phyloP scores from a whole-genome alignment of 2,113 vertebrate species.

The Stictonetta naevosa region DNA sequence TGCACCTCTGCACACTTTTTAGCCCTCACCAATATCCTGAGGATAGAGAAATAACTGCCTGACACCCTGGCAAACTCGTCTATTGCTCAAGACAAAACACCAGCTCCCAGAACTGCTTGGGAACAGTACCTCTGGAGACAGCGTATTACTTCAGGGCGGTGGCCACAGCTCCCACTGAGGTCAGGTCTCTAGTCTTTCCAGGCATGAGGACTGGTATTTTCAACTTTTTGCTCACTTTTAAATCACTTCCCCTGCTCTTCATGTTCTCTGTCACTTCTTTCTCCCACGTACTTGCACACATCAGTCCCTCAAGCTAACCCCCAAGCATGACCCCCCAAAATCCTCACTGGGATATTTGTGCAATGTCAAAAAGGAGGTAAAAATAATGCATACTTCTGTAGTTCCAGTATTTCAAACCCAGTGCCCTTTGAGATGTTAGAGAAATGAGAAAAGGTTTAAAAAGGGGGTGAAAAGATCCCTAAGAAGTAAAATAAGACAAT shows the following conservation, averaged over 20 bases:
- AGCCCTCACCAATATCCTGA: neutral
- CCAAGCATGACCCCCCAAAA: neutral
- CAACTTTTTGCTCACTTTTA: neutral
- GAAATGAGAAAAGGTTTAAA: neutral
- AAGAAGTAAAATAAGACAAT: neutral
- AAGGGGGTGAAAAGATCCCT: neutral
- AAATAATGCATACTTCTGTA: neutral
- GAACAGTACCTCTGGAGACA: neutral
- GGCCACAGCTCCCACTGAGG: neutral
- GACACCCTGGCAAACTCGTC: neutral
- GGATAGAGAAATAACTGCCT: neutral
- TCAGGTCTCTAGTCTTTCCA: neutral
- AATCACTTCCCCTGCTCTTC: neutral
- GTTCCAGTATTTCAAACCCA: neutral
- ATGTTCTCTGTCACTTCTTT: neutral
- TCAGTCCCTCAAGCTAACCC: neutral
- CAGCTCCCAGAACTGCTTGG: neutral
- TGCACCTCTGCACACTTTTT: neutral
- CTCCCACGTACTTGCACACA: neutral
- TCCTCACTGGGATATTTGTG: neutral
- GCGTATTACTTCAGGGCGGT: neutral
- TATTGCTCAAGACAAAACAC: neutral
- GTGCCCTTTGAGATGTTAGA: neutral
- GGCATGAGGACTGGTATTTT: neutral
- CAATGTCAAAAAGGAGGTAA: neutral